Evolutionary conservation across 2,797 vertebrate genomes (phyloP), one percentile per base, ranked within the genome.

Genomic region (Acrossocheilus wenchowensis): DNA sequence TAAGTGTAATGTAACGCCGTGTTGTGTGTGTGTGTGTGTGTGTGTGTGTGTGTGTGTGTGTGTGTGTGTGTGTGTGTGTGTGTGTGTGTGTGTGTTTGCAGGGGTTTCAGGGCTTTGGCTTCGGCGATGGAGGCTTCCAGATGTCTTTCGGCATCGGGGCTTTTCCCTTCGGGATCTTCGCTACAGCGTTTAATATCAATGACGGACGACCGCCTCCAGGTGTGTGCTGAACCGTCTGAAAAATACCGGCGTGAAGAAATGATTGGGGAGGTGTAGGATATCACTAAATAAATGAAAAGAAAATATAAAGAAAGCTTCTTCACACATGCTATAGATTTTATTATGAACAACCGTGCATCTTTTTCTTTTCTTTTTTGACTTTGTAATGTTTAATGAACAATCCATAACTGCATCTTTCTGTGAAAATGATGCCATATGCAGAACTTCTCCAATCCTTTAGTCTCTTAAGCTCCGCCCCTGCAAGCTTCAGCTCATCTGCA

Each of bases 41-140:
- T n/a, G n/a, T n/a, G n/a, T n/a, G n/a, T n/a, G n/a, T n/a, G n/a
- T n/a, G n/a, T n/a, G n/a, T n/a, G n/a, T n/a, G n/a, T n/a, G n/a
- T n/a, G n/a, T n/a, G n/a, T n/a, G 26, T 26, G 26, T 26, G 26
- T 26, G 36, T 12, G 26, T 26, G n/a, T 26, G 26, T 26, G 26
- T 26, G 26, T 26, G 26, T 26, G n/a, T 26, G 26, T 26, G 26
- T 26, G 45, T 81, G 30, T 64, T 69, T 88, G 3, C 92, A 99
- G 98, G 98, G 98, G 12, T 99, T 99, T 93, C 98, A 99, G 90
- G 98, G 98, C n/a, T 99, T 99, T 84, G 98, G 98, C 17, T 99
- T 99, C 90, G 98, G 98, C 0, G 98, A 99, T 90, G 98, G 98
- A 21, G 98, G 98, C 74, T 99, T 99, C 92, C 98, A 99, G 91